Evolutionary conservation across 2,113 vertebrate genomes (phyloP).

Genomic region (Leptocoma aspasia): DNA sequence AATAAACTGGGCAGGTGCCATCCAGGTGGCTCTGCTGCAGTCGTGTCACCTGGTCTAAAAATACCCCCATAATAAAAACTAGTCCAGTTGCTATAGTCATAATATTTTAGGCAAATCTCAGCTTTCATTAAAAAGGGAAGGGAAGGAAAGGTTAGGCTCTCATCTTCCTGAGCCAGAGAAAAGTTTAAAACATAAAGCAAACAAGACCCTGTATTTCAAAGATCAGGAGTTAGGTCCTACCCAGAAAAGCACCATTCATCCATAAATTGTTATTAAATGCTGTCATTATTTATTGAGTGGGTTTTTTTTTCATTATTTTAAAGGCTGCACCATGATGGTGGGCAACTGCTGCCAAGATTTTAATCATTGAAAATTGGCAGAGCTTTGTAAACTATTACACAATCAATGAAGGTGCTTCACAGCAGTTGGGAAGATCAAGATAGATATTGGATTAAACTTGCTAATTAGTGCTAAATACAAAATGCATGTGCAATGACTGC

Average conservation of each 20-base stretch:
- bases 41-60: not conserved
- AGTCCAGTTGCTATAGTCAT: not conserved
- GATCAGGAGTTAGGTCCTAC: not conserved
- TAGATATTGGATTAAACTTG: not conserved
- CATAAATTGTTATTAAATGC: not conserved
- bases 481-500: not conserved
- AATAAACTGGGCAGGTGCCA: not conserved
- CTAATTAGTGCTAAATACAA: conserved; percentile 12
- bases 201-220: not conserved
- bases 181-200: conserved; percentile 22
- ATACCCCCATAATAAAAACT: not conserved
- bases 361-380: not conserved
- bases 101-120: conserved; percentile 3
- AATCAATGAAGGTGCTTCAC: not conserved
- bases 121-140: not conserved
- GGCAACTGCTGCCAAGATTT: not conserved
- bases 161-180: not conserved
- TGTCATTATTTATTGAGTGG: not conserved
- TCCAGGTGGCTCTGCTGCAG: not conserved
- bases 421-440: not conserved
- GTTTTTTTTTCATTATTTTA: not conserved
- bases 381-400: not conserved
- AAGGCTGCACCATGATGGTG: not conserved
- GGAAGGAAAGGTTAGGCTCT: not conserved
- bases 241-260: not conserved